These are phyloP conservation scores for Tethea ocularis DNA, from an alignment of 2,888 invertebrate genomes.

Conservation along the genomic window DNA sequence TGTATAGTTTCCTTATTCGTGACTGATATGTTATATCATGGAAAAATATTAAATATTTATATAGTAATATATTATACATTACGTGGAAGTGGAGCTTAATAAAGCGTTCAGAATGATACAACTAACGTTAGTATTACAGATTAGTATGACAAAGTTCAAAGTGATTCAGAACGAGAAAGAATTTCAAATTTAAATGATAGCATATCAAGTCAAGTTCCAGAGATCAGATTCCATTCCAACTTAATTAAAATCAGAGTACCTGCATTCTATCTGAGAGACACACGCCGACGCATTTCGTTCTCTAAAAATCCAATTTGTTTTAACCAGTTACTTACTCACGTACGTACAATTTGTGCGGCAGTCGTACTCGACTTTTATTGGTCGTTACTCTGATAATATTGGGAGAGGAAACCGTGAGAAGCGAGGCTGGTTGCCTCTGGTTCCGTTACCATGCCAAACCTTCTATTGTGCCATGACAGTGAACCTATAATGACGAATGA, in stretches of 20 bases:
- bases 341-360: conserved; percentile 36
- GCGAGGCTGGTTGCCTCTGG: conserved; percentile 40
- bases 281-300: conserved; percentile 35
- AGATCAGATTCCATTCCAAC: neutral
- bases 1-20: neutral
- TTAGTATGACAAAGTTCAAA: neutral
- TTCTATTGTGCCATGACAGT: neutral
- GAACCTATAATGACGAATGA: conserved; percentile 8
- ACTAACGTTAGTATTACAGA: too few relatives aligned
- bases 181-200: neutral
- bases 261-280: conserved; percentile 16
- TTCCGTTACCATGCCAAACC: conserved; percentile 34
- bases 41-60: too few relatives aligned
- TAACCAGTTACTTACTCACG: conserved; percentile 41
- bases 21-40: too few relatives aligned
- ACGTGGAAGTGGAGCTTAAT: too few relatives aligned
- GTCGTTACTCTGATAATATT: conserved; percentile 63
- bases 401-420: conserved; percentile 47
- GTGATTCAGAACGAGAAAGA: neutral
- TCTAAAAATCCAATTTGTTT: conserved; percentile 54
- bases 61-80: too few relatives aligned
- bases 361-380: conserved; percentile 67
- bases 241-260: conserved; percentile 5
- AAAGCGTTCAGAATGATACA: neutral
- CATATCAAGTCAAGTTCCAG: neutral